Percentiles rank a stretch among this genome's conserved stretches.
Conservation (phyloP, 1,140 invertebrate species). For the Drosophila fuyamai region DNA sequence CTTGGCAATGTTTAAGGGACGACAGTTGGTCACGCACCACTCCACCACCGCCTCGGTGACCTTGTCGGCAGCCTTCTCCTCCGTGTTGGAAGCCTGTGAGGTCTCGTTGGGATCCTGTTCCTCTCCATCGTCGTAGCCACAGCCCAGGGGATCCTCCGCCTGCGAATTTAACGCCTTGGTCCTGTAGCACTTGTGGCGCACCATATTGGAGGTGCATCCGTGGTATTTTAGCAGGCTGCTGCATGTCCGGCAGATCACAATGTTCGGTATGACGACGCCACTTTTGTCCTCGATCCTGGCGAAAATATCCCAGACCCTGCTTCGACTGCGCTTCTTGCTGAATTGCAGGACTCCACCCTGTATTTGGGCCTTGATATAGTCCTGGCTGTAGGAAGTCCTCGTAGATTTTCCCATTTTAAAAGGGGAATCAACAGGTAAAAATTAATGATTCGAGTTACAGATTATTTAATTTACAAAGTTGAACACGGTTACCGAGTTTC, state of each 20-base stretch:
- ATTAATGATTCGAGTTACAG: no score
- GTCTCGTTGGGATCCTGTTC: background rate
- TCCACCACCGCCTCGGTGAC: constrained; percentile 12
- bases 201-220: constrained; percentile 23
- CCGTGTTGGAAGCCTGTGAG: background rate
- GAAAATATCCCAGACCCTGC: constrained; percentile 36
- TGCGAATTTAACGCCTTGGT: background rate
- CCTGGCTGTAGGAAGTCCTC: constrained; percentile 2
- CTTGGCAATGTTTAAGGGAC: constrained; percentile 10
- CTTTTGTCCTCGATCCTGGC: constrained; percentile 18
- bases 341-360: constrained; percentile 8
- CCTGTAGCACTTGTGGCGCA: constrained; percentile 35
- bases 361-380: constrained; percentile 16
- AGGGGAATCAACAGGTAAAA: no score
- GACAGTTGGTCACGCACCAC: constrained; percentile 30
- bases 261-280: constrained; percentile 1
- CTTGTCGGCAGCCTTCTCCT: constrained; percentile 19
- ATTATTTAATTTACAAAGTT: no score
- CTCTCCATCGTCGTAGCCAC: background rate
- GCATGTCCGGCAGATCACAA: constrained; percentile 30
- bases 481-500: no score
- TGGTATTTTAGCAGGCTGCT: constrained; percentile 20
- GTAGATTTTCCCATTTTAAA: background rate
- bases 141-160: background rate
- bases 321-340: constrained; percentile 24